phyloP scores from a whole-genome alignment of 2,113 vertebrate species.

The Fulmarus glacialis region DNA sequence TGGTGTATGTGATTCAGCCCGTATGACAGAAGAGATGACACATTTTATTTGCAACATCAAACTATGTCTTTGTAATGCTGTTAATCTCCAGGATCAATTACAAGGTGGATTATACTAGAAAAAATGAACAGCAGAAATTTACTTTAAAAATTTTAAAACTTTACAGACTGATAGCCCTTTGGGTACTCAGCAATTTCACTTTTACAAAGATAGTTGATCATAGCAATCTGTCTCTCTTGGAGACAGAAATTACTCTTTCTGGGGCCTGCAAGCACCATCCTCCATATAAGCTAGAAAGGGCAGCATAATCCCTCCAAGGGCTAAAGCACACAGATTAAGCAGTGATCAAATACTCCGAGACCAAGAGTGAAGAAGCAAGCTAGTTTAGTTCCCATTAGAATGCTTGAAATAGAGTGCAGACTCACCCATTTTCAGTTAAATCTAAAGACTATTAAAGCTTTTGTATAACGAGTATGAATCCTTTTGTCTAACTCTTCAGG shows the following conservation, averaged over 20 bases:
- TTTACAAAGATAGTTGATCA: not conserved
- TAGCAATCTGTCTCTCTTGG: not conserved
- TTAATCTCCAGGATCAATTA: not conserved
- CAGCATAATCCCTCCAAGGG: not conserved
- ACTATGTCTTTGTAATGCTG: not conserved
- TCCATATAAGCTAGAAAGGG: not conserved
- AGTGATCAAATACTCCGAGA: not conserved
- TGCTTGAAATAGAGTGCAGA: not conserved
- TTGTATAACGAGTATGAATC: not conserved
- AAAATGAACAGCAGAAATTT: not conserved
- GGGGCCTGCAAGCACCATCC: not conserved
- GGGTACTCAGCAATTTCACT: not conserved
- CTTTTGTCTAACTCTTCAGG: not conserved
- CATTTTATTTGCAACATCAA: not conserved
- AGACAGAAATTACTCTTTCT: not conserved
- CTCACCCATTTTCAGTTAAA: not conserved
- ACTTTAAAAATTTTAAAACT: not conserved
- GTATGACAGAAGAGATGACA: not conserved
- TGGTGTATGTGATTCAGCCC: not conserved
- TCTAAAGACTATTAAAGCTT: not conserved
- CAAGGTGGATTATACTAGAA: not conserved
- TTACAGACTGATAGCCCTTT: not conserved
- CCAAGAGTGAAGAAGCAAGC: not conserved
- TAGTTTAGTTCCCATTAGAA: not conserved
- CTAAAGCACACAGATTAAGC: not conserved